phyloP scores from a whole-genome alignment of 2,888 invertebrate species.

The Eugnorisma glareosa region DNA sequence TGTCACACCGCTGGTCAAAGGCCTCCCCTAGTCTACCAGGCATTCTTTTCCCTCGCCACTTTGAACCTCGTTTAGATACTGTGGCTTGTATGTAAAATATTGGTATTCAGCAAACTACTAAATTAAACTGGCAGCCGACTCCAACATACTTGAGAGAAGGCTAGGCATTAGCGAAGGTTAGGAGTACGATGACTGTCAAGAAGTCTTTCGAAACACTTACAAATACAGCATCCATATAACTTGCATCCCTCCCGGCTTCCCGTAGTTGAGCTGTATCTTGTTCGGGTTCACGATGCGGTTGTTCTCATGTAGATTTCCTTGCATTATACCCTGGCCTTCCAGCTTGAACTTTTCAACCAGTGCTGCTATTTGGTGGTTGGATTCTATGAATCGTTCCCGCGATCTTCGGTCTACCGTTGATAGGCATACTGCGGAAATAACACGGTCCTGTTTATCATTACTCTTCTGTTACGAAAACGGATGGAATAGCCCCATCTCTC shows the following conservation, averaged over 20 bases:
- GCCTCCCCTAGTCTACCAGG: neutral
- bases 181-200: neutral
- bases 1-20: neutral
- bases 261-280: slow-evolving; percentile 94
- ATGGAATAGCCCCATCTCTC: too few relatives aligned
- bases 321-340: slow-evolving; percentile 95
- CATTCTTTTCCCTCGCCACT: neutral
- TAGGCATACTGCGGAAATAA: slow-evolving; percentile 86
- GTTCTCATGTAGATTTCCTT: slow-evolving; percentile 90
- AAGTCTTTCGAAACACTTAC: slow-evolving; percentile 81
- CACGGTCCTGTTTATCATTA: too few relatives aligned
- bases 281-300: slow-evolving; percentile 91
- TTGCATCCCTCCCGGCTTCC: slow-evolving; percentile 92
- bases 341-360: slow-evolving; percentile 97
- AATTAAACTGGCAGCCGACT: too few relatives aligned
- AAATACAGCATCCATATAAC: slow-evolving; percentile 93
- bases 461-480: too few relatives aligned
- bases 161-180: neutral
- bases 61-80: neutral
- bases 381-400: slow-evolving; percentile 97
- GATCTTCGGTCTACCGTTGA: slow-evolving; percentile 93
- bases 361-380: slow-evolving; percentile 97
- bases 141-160: neutral
- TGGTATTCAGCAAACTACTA: neutral
- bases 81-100: neutral